Conservation (phyloP, 2,797 vertebrate species). For the Danio tinwini region DNA sequence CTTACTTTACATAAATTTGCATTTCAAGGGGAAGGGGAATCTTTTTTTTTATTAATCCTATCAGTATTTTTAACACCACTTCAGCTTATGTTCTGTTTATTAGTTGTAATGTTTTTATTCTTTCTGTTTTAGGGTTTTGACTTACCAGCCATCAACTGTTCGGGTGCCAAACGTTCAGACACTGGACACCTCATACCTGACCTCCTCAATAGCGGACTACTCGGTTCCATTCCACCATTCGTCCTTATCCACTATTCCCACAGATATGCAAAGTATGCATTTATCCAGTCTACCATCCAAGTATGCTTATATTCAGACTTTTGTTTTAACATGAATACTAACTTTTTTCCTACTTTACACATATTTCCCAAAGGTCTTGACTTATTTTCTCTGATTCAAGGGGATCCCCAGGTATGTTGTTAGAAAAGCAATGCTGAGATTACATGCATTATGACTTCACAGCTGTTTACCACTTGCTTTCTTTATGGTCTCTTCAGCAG, state of each 20-base stretch:
- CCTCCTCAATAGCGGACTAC: conserved; percentile 88
- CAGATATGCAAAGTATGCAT: conserved; percentile 92
- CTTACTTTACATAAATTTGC: no score
- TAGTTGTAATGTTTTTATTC: neutral
- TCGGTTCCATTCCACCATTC: conserved; percentile 92
- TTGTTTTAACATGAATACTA: neutral
- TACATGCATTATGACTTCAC: neutral
- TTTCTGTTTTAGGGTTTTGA: conserved; percentile 82
- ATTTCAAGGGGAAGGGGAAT: no score
- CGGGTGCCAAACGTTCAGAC: conserved; percentile 86
- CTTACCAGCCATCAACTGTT: conserved; percentile 89
- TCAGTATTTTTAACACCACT: no score
- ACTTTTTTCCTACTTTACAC: conserved; percentile 29
- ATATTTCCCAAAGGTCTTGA: conserved; percentile 86
- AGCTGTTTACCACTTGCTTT: neutral
- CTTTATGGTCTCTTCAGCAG: conserved; percentile 75
- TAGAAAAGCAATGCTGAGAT: neutral
- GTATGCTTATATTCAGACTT: neutral
- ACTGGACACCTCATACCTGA: conserved; percentile 85
- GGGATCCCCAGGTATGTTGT: conserved; percentile 90
- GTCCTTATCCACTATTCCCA: conserved; percentile 86
- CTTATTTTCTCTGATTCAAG: conserved; percentile 94
- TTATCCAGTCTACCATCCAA: neutral
- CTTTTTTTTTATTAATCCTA: no score
- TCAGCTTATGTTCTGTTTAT: neutral